Evolutionary conservation across 2,113 vertebrate species (phyloP).

Genomic region (Indri indri): DNA sequence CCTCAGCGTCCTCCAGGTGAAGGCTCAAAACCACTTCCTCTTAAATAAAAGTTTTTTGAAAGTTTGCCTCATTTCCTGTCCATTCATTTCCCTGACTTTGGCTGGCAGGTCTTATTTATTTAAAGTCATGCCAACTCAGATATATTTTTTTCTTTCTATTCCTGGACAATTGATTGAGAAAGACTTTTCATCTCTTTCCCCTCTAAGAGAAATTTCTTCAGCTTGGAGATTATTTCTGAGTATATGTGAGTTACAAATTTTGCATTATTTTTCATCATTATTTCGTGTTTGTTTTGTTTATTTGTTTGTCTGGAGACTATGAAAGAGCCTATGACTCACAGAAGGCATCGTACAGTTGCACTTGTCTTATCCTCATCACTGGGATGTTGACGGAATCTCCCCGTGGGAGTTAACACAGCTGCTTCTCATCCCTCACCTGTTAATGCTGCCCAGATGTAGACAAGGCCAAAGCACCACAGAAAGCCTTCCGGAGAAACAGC

Average conservation of each 20-base stretch:
- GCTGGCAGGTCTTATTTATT: conserved; percentile 31
- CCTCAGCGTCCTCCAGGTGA: not conserved
- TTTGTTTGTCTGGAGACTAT: not conserved
- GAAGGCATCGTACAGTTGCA: not conserved
- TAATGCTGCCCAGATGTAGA: not conserved
- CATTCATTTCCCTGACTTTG: conserved; percentile 35
- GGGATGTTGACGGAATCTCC: not conserved
- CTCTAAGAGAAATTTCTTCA: conserved; percentile 24
- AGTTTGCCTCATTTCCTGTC: conserved; percentile 63
- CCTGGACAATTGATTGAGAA: not conserved
- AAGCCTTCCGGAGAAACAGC: not conserved
- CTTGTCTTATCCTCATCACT: not conserved
- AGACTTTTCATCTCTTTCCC: not conserved
- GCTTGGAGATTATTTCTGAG: conserved; percentile 13
- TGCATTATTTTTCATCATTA: not conserved
- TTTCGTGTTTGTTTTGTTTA: not conserved
- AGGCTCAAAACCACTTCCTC: conserved; percentile 57
- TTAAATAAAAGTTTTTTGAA: no score
- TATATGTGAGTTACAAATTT: not conserved
- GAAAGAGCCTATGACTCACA: conserved; percentile 35
- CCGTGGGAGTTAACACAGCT: not conserved
- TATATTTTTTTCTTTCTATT: not conserved
- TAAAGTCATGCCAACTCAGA: conserved; percentile 2
- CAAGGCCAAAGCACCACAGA: not conserved
- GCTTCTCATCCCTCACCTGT: not conserved